Evolutionary conservation across 1,140 invertebrate species (phyloP), one percentile per base, ranked within the genome.

Genomic region (Papilio helenus): DNA sequence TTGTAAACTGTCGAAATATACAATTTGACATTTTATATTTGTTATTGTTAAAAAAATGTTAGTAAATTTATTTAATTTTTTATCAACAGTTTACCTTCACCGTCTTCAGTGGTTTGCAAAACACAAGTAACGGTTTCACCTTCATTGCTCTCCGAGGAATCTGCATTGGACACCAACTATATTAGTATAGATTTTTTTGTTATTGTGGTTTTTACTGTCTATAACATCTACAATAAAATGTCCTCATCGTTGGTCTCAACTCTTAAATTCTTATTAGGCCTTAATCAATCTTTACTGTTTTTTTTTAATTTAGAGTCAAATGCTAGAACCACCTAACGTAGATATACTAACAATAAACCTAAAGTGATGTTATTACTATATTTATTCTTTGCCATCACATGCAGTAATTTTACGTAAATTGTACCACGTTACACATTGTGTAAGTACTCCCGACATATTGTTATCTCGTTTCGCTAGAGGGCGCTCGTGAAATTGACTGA

Each of bases 71-170:
- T 34, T n/a, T n/a, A n/a, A 1, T n/a, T 18, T 55, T 44, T 9
- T 39, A 44, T 49, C 34, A 26, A 39, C 1, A n/a, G 29, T 65
- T 26, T 78, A 82, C 79, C 84, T 79, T 88, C 89, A 49, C 81
- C 83, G 29, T 86, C 88, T 18, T 92, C 90, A 61, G 89, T 88
- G 18, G 87, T 81, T 71, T 91, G 86, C 44, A 89, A 79, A 0
- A 93, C 90, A 74, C 91, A 93, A 0, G 90, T 90, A 51, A 91
- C 88, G 0, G 89, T 90, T 3, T 81, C 85, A 9, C 86, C 86
- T 0, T 82, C 77, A 3, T 81, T 79, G 8, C 81, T 82, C 29
- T 87, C 84, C 0, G 79, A 71, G 0, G 77, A 51, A 12, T 86
- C 87, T 0, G 58, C 77, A 58, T 84, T 90, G 1, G 4, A 4